Evolutionary conservation across 2,888 invertebrate species (phyloP).

Genomic region (Agrotis exclamationis): DNA sequence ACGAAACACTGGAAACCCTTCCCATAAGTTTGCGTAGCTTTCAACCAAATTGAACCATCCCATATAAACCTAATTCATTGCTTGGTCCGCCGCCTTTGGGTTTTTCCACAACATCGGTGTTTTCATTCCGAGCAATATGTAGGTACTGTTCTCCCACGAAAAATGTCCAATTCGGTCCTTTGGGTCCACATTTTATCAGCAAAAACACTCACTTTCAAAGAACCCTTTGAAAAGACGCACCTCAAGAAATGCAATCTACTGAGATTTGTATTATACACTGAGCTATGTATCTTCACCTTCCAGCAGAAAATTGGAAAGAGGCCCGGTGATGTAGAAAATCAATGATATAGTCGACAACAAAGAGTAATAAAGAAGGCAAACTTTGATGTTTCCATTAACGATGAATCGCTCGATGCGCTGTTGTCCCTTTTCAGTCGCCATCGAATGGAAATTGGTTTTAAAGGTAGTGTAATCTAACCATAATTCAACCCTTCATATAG

Average conservation of each 20-base stretch:
- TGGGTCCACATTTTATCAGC: slow-evolving; percentile 52
- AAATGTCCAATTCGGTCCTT: slow-evolving; percentile 28
- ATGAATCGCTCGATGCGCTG: slow-evolving; percentile 37
- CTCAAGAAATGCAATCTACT: slow-evolving; percentile 62
- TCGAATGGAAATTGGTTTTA: slow-evolving; percentile 33
- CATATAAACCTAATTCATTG: slow-evolving; percentile 42
- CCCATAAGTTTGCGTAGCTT: slow-evolving; percentile 38
- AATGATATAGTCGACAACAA: slow-evolving; percentile 80
- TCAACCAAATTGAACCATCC: slow-evolving; percentile 37
- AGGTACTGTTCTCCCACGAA: slow-evolving; percentile 18
- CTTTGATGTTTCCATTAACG: slow-evolving; percentile 76
- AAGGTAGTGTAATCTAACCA: slow-evolving; percentile 2
- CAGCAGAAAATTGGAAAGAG: slow-evolving; percentile 77
- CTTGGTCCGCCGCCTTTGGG: slow-evolving; percentile 10
- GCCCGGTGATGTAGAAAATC: slow-evolving; percentile 80
- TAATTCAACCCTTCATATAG: not conserved
- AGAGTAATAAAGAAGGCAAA: slow-evolving; percentile 74
- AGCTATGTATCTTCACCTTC: slow-evolving; percentile 70
- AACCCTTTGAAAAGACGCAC: slow-evolving; percentile 57
- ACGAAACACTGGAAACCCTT: slow-evolving; percentile 14
- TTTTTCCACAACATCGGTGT: slow-evolving; percentile 21
- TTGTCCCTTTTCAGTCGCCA: slow-evolving; percentile 37
- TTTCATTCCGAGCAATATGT: slow-evolving; percentile 31
- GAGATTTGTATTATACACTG: slow-evolving; percentile 63
- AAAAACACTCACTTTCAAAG: slow-evolving; percentile 54